A percentile compares a stretch with the other conserved stretches of the same genome.
Evolutionary conservation across 2,113 vertebrate species (phyloP).

Genomic region (Mormoops blainvillei): DNA sequence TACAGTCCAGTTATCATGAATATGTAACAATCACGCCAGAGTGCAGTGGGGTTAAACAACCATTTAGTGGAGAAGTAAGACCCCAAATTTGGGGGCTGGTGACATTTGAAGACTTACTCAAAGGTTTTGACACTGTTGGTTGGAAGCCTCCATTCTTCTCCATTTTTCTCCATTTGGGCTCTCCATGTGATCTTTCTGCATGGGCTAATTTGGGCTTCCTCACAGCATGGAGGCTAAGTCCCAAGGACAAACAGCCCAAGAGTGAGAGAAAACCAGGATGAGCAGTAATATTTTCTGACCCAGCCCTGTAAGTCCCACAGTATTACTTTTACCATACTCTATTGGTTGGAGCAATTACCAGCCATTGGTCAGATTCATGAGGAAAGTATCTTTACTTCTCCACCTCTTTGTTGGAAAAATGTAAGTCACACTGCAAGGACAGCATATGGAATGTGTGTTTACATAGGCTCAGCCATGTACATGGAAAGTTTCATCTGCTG

Average conservation of each 20-base stretch:
- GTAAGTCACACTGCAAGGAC: not conserved
- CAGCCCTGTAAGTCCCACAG: not conserved
- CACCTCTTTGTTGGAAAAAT: not conserved
- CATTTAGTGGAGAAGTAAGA: not conserved
- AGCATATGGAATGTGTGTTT: not conserved
- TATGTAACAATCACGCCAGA: not conserved
- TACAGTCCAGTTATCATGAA: not conserved
- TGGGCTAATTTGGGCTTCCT: not conserved
- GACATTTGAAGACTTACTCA: not conserved
- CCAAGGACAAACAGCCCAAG: not conserved
- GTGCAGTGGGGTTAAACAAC: not conserved
- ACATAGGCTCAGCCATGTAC: not conserved
- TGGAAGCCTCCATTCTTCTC: not conserved
- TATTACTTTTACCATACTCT: not conserved
- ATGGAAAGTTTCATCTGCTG: not conserved
- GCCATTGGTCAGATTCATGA: not conserved
- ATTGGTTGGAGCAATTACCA: not conserved
- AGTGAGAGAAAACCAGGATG: not conserved
- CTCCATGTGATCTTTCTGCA: not conserved
- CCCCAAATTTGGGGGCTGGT: not conserved
- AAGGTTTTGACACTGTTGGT: not conserved
- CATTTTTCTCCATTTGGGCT: not conserved
- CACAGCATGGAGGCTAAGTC: not conserved
- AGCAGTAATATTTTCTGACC: not conserved
- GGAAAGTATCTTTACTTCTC: not conserved